Base-by-base conservation (phyloP, 2,113 vertebrate genomes). In the Acanthochromis polyacanthus region DNA sequence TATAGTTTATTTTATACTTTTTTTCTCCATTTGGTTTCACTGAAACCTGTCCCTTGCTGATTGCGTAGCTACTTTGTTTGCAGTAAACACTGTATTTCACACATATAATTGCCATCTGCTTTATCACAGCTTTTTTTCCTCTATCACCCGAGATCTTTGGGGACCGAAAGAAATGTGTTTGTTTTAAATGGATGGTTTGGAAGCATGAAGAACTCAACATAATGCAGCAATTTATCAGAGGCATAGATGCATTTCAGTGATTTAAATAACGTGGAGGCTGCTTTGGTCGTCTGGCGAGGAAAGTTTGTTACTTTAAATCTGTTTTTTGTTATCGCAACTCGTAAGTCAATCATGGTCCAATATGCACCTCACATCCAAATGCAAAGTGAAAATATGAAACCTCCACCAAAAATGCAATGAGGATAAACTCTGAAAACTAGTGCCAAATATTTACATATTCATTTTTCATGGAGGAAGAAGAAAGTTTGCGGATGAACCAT, bases 41-140 rank as follows among this genome's bases (percentile, higher is more conserved):
- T 9, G 50, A 55, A 64, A 59, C 14, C 1, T 23, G 55, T 82
- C 67, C 64, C 53, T 64, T 71, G 75, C 19, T 75, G 46, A 71
- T 52, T 20, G 40, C 48, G 32, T 20, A 16, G 25, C 28, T 52
- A 38, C 62, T 58, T 57, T 2, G 45, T 57, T 72, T 80, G 30
- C 62, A 62, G 20, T 59, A 61, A 81, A 52, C 55, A 77, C 62
- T 80, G 62, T 57, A 56, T 71, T 78, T 85, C 61, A 81, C 52
- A 75, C 70, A 50, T 69, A 75, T 83, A 73, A 83, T 62, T 68
- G 63, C 74, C 63, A 79, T 65, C 74, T 84, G 77, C 62, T 81
- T 78, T 28, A 58, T 75, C 40, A 9, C 45, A 23, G 14, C 61
- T 6, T 51, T 22, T 56, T 64, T 51, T 55, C 22, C 56, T 59